Conservation (phyloP, 1,140 invertebrate species). For the Cherax destructor region DNA sequence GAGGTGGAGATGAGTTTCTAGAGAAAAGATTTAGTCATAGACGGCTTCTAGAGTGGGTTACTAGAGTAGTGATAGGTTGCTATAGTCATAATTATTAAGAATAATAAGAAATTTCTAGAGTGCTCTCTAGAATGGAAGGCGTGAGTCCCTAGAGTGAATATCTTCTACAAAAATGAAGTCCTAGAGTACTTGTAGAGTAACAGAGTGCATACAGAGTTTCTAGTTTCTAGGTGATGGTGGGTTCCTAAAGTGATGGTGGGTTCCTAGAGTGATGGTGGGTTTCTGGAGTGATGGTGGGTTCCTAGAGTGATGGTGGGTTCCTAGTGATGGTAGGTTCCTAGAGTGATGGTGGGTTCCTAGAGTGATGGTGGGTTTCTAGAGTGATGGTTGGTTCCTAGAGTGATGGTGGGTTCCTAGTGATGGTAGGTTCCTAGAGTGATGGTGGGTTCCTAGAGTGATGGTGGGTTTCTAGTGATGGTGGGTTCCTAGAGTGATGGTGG, state of each 20-base stretch:
- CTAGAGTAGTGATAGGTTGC: too few species aligned
- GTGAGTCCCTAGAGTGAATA: neutral
- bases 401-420: neutral
- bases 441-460: neutral
- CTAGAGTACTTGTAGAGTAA: neutral
- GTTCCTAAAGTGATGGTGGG: neutral
- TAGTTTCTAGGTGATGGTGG: neutral
- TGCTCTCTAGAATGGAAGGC: too few species aligned
- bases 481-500: neutral
- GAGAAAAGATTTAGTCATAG: too few species aligned
- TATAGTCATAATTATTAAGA: too few species aligned
- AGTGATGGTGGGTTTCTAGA: neutral
- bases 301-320: neutral
- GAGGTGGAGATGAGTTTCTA: too few species aligned
- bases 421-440: too few species aligned
- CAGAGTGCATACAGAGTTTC: neutral
- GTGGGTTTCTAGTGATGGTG: neutral
- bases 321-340: neutral
- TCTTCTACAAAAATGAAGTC: too few species aligned
- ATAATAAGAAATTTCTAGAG: too few species aligned
- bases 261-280: neutral
- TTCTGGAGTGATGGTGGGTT: neutral
- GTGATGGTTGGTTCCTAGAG: neutral
- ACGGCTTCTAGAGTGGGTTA: too few species aligned
- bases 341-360: neutral